These are phyloP conservation scores for Gallinago paraguaiae DNA, from an alignment of 2,113 vertebrate species.

Conservation along the genomic window DNA sequence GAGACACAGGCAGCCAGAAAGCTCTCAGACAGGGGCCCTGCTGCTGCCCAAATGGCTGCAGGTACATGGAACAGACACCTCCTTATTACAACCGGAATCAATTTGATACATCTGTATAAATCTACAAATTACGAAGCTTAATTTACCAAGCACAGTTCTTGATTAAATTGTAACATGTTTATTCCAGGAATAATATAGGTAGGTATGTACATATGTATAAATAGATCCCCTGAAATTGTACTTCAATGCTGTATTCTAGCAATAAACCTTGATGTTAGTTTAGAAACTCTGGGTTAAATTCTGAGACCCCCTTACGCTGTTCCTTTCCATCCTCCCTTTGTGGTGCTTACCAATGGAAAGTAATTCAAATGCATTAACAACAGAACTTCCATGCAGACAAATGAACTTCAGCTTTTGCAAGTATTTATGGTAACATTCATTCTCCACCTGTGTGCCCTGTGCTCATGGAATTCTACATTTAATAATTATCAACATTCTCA, in stretches of 20 bases:
- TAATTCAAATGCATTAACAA: background rate
- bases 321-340: background rate
- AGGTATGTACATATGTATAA: background rate
- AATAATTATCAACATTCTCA: background rate
- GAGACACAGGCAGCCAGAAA: background rate
- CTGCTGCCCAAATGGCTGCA: background rate
- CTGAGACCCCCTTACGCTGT: background rate
- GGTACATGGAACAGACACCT: background rate
- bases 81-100: background rate
- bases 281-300: background rate
- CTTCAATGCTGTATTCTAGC: background rate
- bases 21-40: background rate
- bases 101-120: background rate
- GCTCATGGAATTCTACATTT: background rate
- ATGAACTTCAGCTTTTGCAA: background rate
- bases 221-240: rapidly evolving
- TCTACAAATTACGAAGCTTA: background rate
- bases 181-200: background rate
- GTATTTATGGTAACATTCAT: background rate
- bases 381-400: background rate
- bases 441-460: background rate
- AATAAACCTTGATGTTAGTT: background rate
- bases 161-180: background rate
- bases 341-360: background rate
- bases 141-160: background rate